Evolutionary conservation across 1,140 invertebrate species (phyloP).

Genomic region (Micrasema longulum): DNA sequence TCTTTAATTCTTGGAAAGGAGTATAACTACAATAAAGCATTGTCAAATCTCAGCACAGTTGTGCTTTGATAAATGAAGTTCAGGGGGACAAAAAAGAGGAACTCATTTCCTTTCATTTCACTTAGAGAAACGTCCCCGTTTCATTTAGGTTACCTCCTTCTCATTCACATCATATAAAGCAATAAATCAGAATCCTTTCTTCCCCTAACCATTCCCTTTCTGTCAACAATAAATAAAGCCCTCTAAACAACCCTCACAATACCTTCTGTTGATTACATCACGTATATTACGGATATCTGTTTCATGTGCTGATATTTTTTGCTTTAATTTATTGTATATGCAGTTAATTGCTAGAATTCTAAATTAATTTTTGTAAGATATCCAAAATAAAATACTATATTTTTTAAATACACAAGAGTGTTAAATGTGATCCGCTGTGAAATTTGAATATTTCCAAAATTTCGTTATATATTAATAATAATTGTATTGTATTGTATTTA

Average conservation of each 20-base stretch:
- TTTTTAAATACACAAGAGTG: no score
- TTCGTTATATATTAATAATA: no score
- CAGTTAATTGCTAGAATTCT: no score
- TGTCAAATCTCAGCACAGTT: conserved; percentile 3
- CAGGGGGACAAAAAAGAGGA: neutral
- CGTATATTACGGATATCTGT: conserved; percentile 16
- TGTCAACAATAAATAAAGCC: conserved; percentile 32
- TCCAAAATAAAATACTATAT: no score
- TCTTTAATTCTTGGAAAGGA: no score
- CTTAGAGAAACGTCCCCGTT: conserved; percentile 3
- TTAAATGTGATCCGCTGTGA: no score
- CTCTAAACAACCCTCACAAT: conserved; percentile 18
- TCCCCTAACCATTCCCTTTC: neutral
- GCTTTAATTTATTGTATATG: no score
- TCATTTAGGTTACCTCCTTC: conserved; percentile 15
- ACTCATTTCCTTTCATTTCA: conserved; percentile 20
- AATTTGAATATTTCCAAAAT: no score
- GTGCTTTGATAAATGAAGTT: conserved; percentile 9
- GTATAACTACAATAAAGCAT: neutral
- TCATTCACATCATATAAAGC: conserved; percentile 37
- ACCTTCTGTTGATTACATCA: conserved; percentile 32
- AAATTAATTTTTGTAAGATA: no score
- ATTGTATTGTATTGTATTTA: no score
- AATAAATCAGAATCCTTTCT: conserved; percentile 36
- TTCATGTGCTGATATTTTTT: conserved; percentile 5